phyloP scores from a whole-genome alignment of 2,797 vertebrate species.

The Hylomyscus alleni region DNA sequence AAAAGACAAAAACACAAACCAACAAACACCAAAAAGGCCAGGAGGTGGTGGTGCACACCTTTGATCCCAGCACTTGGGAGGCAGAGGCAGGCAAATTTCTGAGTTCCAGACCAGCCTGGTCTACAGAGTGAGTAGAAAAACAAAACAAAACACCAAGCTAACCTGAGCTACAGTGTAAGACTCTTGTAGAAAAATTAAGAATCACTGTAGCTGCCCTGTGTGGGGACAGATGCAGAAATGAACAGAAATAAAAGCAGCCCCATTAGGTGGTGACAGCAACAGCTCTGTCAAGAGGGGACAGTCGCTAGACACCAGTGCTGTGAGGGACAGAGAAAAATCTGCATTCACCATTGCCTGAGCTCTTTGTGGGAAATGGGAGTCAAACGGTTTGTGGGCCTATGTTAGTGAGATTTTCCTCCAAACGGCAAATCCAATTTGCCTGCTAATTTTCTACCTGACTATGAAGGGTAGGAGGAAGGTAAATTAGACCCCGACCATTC shows the following conservation, averaged over 20 bases:
- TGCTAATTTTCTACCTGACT: background rate
- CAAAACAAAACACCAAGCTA: background rate
- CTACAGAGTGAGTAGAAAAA: no score
- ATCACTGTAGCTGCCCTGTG: background rate
- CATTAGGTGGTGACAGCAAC: background rate
- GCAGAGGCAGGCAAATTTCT: no score
- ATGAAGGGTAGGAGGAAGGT: background rate
- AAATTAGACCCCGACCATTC: background rate
- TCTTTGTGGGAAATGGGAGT: background rate
- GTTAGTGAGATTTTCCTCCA: background rate
- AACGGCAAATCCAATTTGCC: background rate
- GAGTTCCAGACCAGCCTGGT: no score
- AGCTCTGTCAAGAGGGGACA: background rate
- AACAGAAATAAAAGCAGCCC: background rate
- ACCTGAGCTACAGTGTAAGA: background rate
- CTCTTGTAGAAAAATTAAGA: background rate
- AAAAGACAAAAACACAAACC: no score
- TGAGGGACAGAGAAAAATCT: background rate
- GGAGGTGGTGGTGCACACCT: no score
- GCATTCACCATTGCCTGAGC: background rate
- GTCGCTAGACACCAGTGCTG: background rate
- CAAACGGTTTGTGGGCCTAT: background rate
- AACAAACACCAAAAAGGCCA: no score
- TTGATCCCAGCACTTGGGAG: no score
- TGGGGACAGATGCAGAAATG: background rate